These are phyloP conservation scores for Dufourea novaeangliae DNA, from an alignment of 1,140 invertebrate species.

Conservation along the genomic window DNA sequence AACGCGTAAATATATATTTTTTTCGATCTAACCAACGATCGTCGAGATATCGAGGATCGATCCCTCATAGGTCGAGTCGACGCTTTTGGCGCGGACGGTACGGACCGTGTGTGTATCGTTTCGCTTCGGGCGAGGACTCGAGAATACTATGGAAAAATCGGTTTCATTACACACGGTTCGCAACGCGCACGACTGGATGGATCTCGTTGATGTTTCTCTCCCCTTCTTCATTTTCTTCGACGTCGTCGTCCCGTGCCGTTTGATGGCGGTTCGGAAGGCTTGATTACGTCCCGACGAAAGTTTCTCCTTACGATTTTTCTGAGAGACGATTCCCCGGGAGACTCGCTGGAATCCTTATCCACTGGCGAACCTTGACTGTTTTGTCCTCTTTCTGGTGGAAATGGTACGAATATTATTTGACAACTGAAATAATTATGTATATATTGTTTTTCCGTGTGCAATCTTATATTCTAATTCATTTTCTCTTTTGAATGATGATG, in stretches of 20 bases:
- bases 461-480: no score
- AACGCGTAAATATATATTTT: background rate
- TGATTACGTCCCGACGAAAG: constrained; percentile 17
- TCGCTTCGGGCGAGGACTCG: constrained; percentile 51
- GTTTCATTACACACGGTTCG: constrained; percentile 64
- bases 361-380: no score
- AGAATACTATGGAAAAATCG: constrained; percentile 66
- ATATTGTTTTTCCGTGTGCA: no score
- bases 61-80: background rate
- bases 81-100: constrained; percentile 33
- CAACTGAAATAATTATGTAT: no score
- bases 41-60: constrained; percentile 3
- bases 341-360: no score
- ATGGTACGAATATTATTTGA: no score
- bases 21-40: background rate
- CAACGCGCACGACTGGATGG: constrained; percentile 38
- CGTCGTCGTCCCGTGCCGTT: background rate
- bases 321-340: no score
- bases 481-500: no score
- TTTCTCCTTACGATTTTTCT: background rate
- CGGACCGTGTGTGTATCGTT: constrained; percentile 35
- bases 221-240: constrained; percentile 12
- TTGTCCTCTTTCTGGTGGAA: no score
- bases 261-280: background rate
- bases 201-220: constrained; percentile 7